phyloP scores from a whole-genome alignment of 2,888 invertebrate genomes.

The Thumatha senex region DNA sequence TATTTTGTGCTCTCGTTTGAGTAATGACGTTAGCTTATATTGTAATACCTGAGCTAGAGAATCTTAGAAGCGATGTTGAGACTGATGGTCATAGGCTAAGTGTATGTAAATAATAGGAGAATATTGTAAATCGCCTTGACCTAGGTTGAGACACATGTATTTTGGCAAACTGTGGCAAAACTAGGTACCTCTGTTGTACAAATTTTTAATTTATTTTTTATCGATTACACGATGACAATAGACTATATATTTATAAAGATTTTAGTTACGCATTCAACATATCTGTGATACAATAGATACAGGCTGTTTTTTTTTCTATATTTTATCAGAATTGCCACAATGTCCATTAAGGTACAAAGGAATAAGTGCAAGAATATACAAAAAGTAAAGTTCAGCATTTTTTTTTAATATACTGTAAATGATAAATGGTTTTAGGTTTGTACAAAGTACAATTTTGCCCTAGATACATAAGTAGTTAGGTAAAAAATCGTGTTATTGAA shows the following conservation, averaged over 20 bases:
- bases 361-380: constrained; percentile 54
- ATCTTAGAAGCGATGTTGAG: constrained; percentile 77
- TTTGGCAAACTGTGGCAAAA: constrained; percentile 74
- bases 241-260: constrained; percentile 54
- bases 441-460: constrained; percentile 83
- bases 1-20: constrained; percentile 71
- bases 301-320: constrained; percentile 57
- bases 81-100: constrained; percentile 82
- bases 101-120: constrained; percentile 82
- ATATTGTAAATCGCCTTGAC: constrained; percentile 78
- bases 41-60: constrained; percentile 71
- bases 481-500: constrained; percentile 72
- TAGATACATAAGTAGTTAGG: constrained; percentile 83
- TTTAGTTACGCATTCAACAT: constrained; percentile 70
- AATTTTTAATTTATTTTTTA: constrained; percentile 42
- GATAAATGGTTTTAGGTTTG: constrained; percentile 74
- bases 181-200: constrained; percentile 48
- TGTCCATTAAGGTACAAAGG: constrained; percentile 51
- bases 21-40: constrained; percentile 68
- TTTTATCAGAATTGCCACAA: constrained; percentile 67
- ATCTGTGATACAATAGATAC: constrained; percentile 81
- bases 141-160: constrained; percentile 75
- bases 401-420: constrained; percentile 66
- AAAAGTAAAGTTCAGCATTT: constrained; percentile 58
- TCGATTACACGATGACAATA: constrained; percentile 54